Conservation (phyloP, 2,888 invertebrate genomes). For the Caenorhabditis panamensis region DNA sequence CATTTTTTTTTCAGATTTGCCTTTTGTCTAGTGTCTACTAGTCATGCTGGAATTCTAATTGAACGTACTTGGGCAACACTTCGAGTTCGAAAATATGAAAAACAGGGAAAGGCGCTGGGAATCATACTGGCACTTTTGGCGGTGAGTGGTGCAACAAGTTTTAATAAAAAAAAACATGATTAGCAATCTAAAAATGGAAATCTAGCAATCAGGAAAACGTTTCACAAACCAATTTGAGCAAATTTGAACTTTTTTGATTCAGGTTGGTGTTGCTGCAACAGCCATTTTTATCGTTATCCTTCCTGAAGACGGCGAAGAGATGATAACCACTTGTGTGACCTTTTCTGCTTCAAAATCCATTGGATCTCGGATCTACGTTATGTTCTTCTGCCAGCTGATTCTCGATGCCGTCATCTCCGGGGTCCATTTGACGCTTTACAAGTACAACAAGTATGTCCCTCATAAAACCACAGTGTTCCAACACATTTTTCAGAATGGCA, state of each 20-base stretch:
- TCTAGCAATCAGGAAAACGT: no score
- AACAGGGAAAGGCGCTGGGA: conserved; percentile 46
- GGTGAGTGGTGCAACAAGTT: conserved; percentile 27
- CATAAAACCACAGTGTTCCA: neutral
- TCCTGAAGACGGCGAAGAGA: conserved; percentile 54
- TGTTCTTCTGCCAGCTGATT: conserved; percentile 46
- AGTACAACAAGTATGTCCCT: conserved; percentile 48
- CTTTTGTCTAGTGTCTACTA: conserved; percentile 43
- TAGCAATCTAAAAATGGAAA: no score
- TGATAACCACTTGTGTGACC: conserved; percentile 54
- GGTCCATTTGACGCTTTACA: conserved; percentile 33
- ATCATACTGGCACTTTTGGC: conserved; percentile 32
- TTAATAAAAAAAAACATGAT: neutral
- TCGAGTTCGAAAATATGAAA: conserved; percentile 38
- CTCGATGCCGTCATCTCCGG: conserved; percentile 31
- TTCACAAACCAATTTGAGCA: no score
- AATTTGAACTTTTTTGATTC: no score
- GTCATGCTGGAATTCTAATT: conserved; percentile 45
- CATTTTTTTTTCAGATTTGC: conserved; percentile 41
- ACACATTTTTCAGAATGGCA: conserved; percentile 30
- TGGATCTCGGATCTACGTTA: conserved; percentile 34
- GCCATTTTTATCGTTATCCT: conserved; percentile 31
- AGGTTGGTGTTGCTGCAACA: conserved; percentile 43
- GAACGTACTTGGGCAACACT: conserved; percentile 55
- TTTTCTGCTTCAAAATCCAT: conserved; percentile 55